Conservation (phyloP, 2,113 vertebrate species). For the Actenoides hombroni region DNA sequence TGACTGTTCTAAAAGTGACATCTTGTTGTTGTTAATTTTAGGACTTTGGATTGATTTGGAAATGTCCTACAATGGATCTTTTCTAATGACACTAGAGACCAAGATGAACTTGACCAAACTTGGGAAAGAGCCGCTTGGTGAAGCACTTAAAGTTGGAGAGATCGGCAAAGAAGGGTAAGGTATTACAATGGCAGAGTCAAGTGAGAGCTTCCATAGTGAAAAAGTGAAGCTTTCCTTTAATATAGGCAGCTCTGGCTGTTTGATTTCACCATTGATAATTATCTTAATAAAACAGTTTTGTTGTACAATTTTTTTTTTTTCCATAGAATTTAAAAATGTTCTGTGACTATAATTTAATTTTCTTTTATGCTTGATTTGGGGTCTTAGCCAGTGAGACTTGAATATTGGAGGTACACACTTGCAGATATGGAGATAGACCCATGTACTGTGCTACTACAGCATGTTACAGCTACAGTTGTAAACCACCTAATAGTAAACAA, state of each 20-base stretch:
- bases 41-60: conserved; percentile 97
- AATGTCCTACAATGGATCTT: conserved; percentile 93
- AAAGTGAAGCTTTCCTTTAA: neutral
- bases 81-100: conserved; percentile 97
- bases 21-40: conserved; percentile 44
- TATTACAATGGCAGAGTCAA: neutral
- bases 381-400: neutral
- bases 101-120: conserved; percentile 97
- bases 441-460: neutral
- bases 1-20: neutral
- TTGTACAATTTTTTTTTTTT: neutral
- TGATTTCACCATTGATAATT: neutral
- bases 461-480: neutral
- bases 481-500: neutral
- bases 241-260: neutral
- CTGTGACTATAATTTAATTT: neutral
- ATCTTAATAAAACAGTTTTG: neutral
- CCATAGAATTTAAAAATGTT: neutral
- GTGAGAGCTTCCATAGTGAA: neutral
- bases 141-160: conserved; percentile 86
- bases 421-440: neutral
- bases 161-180: conserved; percentile 94
- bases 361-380: neutral
- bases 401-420: neutral
- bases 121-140: conserved; percentile 90